Percentiles rank a stretch among this genome's conserved stretches.
Conservation (phyloP, 2,113 vertebrate genomes). For the Sinocyclocheilus rhinocerous region DNA sequence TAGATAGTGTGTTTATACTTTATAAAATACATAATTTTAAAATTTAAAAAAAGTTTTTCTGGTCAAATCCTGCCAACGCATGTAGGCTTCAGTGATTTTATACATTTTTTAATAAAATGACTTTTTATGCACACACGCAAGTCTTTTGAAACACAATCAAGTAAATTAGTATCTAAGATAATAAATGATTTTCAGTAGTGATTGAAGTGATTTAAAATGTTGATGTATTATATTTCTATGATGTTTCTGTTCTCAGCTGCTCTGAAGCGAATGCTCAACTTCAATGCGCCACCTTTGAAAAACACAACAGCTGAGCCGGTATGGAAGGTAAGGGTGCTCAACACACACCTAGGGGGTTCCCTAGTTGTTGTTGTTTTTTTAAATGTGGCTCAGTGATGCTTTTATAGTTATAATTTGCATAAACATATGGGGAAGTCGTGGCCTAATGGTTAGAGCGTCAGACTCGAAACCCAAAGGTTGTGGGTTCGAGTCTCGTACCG, state of each 20-base stretch:
- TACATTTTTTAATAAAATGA: background rate
- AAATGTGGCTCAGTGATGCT: background rate
- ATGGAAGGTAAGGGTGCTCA: constrained; percentile 87
- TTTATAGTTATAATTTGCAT: too few species aligned
- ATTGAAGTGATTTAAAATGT: background rate
- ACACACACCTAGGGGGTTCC: background rate
- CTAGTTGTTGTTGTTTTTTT: too few species aligned
- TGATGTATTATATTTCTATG: background rate
- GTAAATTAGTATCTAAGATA: background rate
- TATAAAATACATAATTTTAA: background rate
- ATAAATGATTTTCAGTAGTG: background rate
- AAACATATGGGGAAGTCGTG: too few species aligned
- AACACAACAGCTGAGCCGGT: constrained; percentile 92
- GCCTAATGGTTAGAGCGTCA: too few species aligned
- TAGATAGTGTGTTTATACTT: background rate
- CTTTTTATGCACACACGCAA: background rate
- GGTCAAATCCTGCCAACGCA: background rate
- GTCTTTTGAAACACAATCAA: background rate
- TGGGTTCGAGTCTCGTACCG: too few species aligned
- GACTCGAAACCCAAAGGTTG: too few species aligned
- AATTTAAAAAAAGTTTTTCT: background rate
- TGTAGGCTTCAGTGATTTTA: background rate
- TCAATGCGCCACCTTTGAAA: constrained; percentile 93
- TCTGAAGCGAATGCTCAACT: constrained; percentile 97
- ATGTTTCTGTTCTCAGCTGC: constrained; percentile 79